Evolutionary conservation across 2,113 vertebrate genomes (phyloP), one percentile per base, ranked within the genome.

Genomic region (Plotosus lineatus): DNA sequence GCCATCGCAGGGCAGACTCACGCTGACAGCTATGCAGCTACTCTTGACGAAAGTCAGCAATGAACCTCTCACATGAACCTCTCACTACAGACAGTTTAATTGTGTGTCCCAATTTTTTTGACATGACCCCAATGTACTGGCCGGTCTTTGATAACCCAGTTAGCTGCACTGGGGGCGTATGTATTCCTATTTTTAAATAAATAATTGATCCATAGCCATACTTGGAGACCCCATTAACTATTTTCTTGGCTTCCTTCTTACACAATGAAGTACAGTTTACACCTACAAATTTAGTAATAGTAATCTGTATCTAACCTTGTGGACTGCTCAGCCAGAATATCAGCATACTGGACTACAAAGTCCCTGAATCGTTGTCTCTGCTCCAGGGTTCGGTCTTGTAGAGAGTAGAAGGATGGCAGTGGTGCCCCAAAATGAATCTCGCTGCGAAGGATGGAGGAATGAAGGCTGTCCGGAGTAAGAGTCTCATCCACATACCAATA

Each of bases 401-500:
- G 92, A 0, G 97, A 97, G 87, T 95, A 96, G 89, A 95, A 99
- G 83, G 93, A 96, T 0, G 97, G 97, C 56, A 99, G 91, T 0
- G 97, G 98, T 0, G 97, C 96, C 14, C 97, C 97, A 0, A 99
- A 99, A 85, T 98, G 95, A 88, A 98, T 97, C 88, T 98, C 97
- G 0, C 97, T 98, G 75, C 97, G 92, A 72, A 99, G 91, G 68
- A 99, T 93, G 28, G 96, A 94, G 88, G 97, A 99, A 83, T 94
- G 96, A 87, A 93, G 94, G 84, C 92, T 95, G 88, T 97, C 96
- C 0, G 95, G 95, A 0, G 96, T 96, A 53, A 99, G 90, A 0
- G 90, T 94, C 89, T 98, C 98, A 0, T 99, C 97, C 89, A 98
- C 97, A 0, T 98, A 99, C 96, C 97, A 99, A 92, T 99, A 99